phyloP scores from a whole-genome alignment of 2,113 vertebrate species.

The Lontra canadensis region DNA sequence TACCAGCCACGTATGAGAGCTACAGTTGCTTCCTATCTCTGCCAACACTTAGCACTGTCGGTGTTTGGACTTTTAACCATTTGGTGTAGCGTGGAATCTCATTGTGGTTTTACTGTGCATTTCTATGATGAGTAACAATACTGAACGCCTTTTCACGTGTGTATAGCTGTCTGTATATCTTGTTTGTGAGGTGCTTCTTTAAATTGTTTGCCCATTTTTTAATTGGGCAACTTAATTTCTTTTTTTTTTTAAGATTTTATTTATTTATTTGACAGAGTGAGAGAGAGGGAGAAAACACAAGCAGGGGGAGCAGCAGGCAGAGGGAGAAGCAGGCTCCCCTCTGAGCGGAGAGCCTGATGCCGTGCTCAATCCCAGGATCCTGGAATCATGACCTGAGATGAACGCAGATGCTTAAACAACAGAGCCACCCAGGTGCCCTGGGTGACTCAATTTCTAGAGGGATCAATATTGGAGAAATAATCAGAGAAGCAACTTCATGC shows the following conservation, averaged over 20 bases:
- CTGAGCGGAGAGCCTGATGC: too few species aligned
- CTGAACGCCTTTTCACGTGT: neutral
- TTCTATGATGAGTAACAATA: neutral
- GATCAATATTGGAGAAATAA: neutral
- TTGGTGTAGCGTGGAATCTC: neutral
- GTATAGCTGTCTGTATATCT: neutral
- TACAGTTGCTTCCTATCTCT: neutral
- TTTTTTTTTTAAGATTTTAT: neutral
- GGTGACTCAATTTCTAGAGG: constrained; percentile 1
- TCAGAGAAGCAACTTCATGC: neutral
- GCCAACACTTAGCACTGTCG: neutral
- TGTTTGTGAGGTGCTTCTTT: neutral
- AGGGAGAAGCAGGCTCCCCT: too few species aligned
- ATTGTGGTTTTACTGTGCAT: neutral
- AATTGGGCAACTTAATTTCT: neutral
- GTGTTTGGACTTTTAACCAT: neutral
- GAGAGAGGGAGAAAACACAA: too few species aligned
- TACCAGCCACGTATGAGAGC: neutral
- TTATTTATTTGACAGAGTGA: too few species aligned
- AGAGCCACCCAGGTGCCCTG: too few species aligned
- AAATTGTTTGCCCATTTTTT: neutral
- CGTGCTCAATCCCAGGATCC: too few species aligned
- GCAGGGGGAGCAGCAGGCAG: too few species aligned
- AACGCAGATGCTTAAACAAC: too few species aligned
- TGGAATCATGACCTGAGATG: too few species aligned